Conservation (phyloP, 2,797 vertebrate species). For the Microchirus variegatus region DNA sequence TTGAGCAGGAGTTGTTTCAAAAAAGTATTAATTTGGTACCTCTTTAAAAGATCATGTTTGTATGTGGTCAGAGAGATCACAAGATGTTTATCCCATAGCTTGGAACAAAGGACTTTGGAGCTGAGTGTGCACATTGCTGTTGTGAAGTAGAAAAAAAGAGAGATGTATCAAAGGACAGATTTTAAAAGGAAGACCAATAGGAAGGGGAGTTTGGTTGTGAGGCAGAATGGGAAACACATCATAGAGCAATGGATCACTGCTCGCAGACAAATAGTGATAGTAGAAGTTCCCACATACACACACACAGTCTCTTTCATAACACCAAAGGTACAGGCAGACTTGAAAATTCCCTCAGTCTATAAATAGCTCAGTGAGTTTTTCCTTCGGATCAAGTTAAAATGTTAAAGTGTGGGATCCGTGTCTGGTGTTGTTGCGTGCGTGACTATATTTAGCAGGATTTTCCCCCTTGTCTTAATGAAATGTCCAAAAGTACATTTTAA, state of each 20-base stretch:
- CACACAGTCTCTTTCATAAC: neutral
- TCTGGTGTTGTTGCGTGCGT: constrained; percentile 21
- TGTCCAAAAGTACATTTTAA: constrained; percentile 47
- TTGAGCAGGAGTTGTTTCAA: constrained; percentile 55
- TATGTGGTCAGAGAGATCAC: constrained; percentile 28
- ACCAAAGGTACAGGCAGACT: neutral
- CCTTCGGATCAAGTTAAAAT: constrained; percentile 33
- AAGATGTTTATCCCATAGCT: constrained; percentile 24
- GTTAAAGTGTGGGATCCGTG: neutral
- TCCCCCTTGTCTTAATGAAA: constrained; percentile 34
- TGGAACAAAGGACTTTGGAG: constrained; percentile 52
- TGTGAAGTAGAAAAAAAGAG: neutral
- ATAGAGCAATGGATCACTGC: constrained; percentile 12
- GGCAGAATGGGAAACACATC: constrained; percentile 21
- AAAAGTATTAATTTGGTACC: constrained; percentile 49
- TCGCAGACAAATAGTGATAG: neutral
- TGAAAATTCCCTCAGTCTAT: constrained; percentile 46
- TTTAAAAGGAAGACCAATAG: constrained; percentile 12
- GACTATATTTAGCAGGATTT: constrained; percentile 50
- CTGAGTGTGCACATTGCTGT: constrained; percentile 34
- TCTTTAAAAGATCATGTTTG: constrained; percentile 49
- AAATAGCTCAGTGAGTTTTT: constrained; percentile 24
- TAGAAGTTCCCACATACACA: neutral
- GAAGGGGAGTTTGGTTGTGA: constrained; percentile 23
- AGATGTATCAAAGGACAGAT: neutral